Conservation (phyloP, 2,113 vertebrate genomes). For the Genyomyrus donnyi region DNA sequence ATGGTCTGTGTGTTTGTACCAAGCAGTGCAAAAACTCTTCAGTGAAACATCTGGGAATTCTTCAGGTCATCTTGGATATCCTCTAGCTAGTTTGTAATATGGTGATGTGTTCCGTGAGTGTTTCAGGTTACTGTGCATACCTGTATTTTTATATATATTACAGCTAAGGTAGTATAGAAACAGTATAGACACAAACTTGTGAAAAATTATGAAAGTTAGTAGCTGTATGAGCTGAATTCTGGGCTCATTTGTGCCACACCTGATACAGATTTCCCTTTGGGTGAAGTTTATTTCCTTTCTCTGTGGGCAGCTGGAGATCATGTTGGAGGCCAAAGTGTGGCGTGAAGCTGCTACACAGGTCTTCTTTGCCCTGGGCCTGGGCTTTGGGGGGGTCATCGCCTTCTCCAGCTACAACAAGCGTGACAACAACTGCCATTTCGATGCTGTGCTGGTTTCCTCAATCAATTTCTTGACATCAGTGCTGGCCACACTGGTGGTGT, state of each 20-base stretch:
- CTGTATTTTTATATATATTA: neutral
- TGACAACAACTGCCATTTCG: slow-evolving; percentile 98
- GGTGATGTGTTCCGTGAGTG: neutral
- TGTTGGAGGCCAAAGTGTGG: slow-evolving; percentile 94
- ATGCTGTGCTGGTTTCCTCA: slow-evolving; percentile 90
- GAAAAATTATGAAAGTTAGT: neutral
- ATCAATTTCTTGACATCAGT: slow-evolving; percentile 98
- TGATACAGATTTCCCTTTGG: neutral
- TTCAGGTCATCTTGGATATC: neutral
- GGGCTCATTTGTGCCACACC: neutral
- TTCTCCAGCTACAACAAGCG: slow-evolving; percentile 99
- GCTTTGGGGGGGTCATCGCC: slow-evolving; percentile 95
- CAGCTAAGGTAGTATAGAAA: neutral
- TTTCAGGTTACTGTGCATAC: neutral
- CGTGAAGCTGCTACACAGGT: slow-evolving; percentile 94
- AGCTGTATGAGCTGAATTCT: neutral
- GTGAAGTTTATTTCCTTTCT: slow-evolving; percentile 28
- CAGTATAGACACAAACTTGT: neutral
- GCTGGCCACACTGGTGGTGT: slow-evolving; percentile 95
- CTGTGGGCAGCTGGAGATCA: slow-evolving; percentile 85
- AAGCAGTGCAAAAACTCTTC: neutral
- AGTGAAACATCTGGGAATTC: neutral
- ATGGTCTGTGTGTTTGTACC: neutral
- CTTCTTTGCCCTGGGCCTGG: slow-evolving; percentile 93
- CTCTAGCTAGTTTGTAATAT: neutral